These are phyloP conservation scores for Trachelus troglodyta DNA, from an alignment of 2,888 invertebrate species.

Conservation along the genomic window DNA sequence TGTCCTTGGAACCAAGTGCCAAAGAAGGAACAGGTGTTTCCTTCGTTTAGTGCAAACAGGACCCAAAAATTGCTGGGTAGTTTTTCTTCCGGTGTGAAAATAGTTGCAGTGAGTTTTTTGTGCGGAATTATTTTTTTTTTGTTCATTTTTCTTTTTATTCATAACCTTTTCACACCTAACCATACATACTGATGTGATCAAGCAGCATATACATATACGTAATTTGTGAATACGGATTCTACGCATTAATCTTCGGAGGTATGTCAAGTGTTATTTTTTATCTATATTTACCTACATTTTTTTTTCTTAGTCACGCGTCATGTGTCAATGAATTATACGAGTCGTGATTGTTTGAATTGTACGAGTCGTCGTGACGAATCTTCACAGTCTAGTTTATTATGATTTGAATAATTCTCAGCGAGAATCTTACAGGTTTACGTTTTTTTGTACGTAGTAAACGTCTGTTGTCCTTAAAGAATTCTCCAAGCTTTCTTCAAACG, in stretches of 20 bases:
- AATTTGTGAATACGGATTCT: neutral
- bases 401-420: neutral
- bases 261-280: neutral
- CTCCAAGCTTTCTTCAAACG: neutral
- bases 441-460: neutral
- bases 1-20: neutral
- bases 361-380: neutral
- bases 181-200: neutral
- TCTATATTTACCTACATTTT: neutral
- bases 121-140: neutral
- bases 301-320: neutral
- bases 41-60: neutral
- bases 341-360: neutral
- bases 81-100: neutral
- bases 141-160: neutral
- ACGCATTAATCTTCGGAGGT: neutral
- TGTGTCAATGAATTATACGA: neutral
- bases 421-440: neutral
- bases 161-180: neutral
- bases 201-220: neutral
- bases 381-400: neutral
- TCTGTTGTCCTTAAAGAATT: neutral
- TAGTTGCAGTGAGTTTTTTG: neutral
- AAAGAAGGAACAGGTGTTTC: slow-evolving; percentile 1
- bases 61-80: neutral